Conservation (phyloP, 2,113 vertebrate species). For the Anguilla rostrata region DNA sequence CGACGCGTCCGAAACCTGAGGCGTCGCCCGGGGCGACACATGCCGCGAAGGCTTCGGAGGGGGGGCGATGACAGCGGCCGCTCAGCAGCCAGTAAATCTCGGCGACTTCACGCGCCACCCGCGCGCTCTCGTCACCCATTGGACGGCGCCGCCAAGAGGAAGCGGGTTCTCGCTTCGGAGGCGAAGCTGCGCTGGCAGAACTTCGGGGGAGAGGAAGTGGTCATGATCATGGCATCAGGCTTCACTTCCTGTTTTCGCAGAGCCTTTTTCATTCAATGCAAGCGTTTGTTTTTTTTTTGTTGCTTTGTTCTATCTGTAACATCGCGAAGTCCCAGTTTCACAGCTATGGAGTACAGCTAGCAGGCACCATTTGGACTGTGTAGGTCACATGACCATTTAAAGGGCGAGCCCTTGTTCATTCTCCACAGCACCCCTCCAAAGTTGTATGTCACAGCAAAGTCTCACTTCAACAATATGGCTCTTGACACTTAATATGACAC, state of each 20-base stretch:
- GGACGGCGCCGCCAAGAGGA: conserved; percentile 38
- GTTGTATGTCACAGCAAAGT: neutral
- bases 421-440: neutral
- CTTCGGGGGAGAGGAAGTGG: conserved; percentile 32
- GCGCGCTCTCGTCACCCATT: conserved; percentile 39
- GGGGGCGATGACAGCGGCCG: conserved; percentile 28
- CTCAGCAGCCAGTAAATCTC: conserved; percentile 32
- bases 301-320: neutral
- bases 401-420: neutral
- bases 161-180: conserved; percentile 4
- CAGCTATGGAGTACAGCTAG: neutral
- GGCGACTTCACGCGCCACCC: conserved; percentile 57
- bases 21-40: conserved; percentile 12
- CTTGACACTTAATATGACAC: neutral
- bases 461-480: neutral
- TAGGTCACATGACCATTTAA: neutral
- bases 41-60: conserved; percentile 22
- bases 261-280: neutral
- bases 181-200: conserved; percentile 51
- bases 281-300: neutral
- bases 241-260: conserved; percentile 37
- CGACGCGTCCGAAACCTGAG: conserved; percentile 4
- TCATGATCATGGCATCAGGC: neutral
- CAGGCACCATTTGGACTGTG: neutral
- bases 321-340: neutral